Percentiles rank a stretch among this genome's conserved stretches.
These are phyloP conservation scores for Acrocephalus kingi DNA, from an alignment of 2,113 vertebrate species.

Conservation along the genomic window DNA sequence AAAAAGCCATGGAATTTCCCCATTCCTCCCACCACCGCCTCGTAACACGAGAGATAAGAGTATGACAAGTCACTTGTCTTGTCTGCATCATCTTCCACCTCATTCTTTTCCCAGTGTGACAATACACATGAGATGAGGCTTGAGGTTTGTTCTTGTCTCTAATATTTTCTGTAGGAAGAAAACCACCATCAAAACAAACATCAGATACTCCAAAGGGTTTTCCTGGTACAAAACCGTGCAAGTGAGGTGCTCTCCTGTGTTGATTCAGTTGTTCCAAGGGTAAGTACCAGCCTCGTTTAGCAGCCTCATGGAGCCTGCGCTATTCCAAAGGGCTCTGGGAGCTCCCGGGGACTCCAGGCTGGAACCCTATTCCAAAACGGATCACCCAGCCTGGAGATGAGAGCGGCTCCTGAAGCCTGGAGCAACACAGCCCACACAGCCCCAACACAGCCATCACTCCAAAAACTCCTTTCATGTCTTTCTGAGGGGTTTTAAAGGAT, in stretches of 20 bases:
- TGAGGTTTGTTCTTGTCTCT: slow-evolving; percentile 74
- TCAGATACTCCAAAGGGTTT: neutral
- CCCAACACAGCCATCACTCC: neutral
- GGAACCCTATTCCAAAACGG: neutral
- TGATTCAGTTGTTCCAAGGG: neutral
- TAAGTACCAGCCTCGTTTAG: neutral
- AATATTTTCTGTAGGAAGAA: slow-evolving; percentile 69
- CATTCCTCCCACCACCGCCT: neutral
- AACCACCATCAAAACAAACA: neutral
- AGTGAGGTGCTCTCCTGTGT: neutral
- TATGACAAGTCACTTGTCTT: slow-evolving; percentile 32
- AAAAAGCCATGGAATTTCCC: neutral
- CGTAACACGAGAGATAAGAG: accelerated
- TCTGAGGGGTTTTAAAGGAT: neutral
- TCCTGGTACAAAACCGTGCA: neutral
- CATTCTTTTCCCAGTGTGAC: neutral
- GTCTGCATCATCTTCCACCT: neutral
- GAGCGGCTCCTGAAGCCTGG: neutral
- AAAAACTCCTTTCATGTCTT: neutral
- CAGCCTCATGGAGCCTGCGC: no score
- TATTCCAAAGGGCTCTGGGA: no score
- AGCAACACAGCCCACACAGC: no score
- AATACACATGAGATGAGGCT: neutral
- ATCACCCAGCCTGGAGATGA: neutral
- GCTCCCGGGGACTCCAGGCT: no score